These are phyloP conservation scores for Oryzias dopingdopingensis DNA, from an alignment of 2,797 vertebrate species.

Conservation along the genomic window DNA sequence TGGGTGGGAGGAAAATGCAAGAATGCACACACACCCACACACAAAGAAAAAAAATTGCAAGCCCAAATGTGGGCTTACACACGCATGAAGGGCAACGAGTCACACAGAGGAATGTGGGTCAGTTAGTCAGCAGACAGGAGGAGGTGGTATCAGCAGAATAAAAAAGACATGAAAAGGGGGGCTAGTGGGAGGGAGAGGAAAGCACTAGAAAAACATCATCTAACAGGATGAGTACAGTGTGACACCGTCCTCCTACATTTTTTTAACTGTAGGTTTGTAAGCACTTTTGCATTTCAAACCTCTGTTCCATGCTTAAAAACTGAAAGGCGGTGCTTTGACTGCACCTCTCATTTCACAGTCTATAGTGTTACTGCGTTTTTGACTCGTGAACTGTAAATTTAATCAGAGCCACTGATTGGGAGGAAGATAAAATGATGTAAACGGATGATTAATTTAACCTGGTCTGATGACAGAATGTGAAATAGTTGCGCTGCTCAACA, in stretches of 20 bases:
- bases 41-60: conserved; percentile 26
- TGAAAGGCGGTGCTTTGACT: conserved; percentile 39
- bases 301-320: conserved; percentile 27
- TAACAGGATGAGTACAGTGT: conserved; percentile 57
- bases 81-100: conserved; percentile 48
- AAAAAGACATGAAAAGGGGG: conserved; percentile 45
- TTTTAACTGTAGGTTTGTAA: conserved; percentile 35
- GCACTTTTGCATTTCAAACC: conserved; percentile 38
- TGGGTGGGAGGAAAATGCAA: conserved; percentile 11
- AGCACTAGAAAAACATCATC: conserved; percentile 56
- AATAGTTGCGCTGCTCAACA: too few relatives aligned
- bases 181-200: conserved; percentile 47
- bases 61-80: conserved; percentile 27
- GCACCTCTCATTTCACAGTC: conserved; percentile 35
- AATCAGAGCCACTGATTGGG: background rate
- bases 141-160: conserved; percentile 73
- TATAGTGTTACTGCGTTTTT: conserved; percentile 33
- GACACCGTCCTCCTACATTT: conserved; percentile 48
- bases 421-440: too few relatives aligned
- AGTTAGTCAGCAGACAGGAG: conserved; percentile 75
- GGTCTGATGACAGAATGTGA: too few relatives aligned
- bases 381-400: conserved; percentile 45
- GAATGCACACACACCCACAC: conserved; percentile 6
- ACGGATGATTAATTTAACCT: too few relatives aligned
- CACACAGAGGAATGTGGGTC: conserved; percentile 72